Percentiles rank a stretch among this genome's conserved stretches.
Conservation (phyloP, 2,797 vertebrate genomes). For the Borostomias antarcticus region DNA sequence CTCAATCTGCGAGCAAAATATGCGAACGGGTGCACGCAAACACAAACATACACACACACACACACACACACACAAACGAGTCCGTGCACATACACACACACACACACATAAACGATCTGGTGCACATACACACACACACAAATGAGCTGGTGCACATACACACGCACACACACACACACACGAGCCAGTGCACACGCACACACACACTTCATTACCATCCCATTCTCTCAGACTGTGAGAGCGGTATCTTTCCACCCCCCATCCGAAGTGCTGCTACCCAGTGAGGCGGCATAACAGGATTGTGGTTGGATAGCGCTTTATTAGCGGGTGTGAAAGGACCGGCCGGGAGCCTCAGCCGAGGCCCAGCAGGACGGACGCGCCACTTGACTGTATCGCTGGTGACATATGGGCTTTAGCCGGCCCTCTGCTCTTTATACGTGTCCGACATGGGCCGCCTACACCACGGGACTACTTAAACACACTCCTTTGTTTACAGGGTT, state of each 20-base stretch:
- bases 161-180: neutral
- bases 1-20: too few relatives aligned
- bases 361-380: conserved; percentile 71
- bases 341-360: neutral
- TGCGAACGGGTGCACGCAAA: neutral
- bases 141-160: too few relatives aligned
- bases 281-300: conserved; percentile 50
- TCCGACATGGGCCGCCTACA: neutral
- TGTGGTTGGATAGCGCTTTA: conserved; percentile 16
- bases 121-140: too few relatives aligned
- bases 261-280: conserved; percentile 24
- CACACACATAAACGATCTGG: too few relatives aligned
- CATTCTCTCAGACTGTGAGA: neutral
- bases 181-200: too few relatives aligned
- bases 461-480: too few relatives aligned
- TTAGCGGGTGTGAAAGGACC: conserved; percentile 4
- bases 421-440: neutral
- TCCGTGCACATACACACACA: too few relatives aligned
- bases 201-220: too few relatives aligned
- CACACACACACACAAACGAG: conserved; percentile 9
- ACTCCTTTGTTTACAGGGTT: neutral
- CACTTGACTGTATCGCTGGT: conserved; percentile 64
- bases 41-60: conserved; percentile 12
- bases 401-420: conserved; percentile 58
- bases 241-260: too few relatives aligned